A percentile compares a stretch with the other conserved stretches of the same genome.
Conservation (phyloP, 2,113 vertebrate species). For the Marmota monax region DNA sequence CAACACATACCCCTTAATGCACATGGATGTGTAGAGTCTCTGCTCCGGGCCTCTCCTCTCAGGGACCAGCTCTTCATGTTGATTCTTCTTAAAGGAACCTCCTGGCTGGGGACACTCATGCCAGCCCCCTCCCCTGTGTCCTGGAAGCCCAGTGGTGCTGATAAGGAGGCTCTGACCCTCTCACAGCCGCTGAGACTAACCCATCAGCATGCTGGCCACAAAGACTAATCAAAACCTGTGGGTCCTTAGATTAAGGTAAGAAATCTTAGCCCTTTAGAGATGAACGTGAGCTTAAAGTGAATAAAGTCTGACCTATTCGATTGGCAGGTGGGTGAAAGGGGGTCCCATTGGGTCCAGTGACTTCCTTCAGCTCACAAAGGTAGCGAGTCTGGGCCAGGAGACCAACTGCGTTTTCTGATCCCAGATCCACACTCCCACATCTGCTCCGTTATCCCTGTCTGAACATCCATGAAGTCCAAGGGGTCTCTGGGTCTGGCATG, state of each 20-base stretch:
- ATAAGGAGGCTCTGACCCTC: not conserved
- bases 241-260: not conserved
- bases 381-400: no score
- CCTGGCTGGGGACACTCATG: not conserved
- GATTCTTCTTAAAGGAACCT: not conserved
- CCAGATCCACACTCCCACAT: accelerated
- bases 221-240: not conserved
- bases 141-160: not conserved
- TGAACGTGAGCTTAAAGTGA: not conserved
- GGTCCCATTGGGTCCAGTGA: not conserved
- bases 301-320: not conserved
- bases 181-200: not conserved
- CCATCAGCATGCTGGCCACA: not conserved
- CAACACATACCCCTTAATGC: not conserved
- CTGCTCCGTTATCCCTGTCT: not conserved
- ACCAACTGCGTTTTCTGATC: not conserved
- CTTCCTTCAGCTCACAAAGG: not conserved
- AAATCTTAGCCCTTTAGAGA: not conserved
- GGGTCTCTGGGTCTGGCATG: accelerated
- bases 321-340: not conserved
- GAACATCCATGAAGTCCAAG: not conserved
- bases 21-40: not conserved
- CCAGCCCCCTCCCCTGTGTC: not conserved
- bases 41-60: not conserved
- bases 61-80: not conserved